Conservation (phyloP, 2,888 invertebrate genomes). For the Ophioninae sp. region DNA sequence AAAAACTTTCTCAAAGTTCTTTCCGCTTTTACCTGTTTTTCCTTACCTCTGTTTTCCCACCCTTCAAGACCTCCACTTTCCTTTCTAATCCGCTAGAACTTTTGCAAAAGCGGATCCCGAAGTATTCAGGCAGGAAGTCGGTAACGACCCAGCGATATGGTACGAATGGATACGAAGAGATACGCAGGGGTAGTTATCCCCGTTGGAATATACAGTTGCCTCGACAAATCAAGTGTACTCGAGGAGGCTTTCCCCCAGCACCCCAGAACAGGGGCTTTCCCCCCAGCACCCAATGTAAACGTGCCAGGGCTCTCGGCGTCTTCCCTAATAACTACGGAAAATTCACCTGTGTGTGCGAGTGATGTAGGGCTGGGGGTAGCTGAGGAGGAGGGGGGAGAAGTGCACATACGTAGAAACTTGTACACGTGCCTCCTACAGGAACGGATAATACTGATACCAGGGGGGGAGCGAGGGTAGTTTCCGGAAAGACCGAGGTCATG, state of each 20-base stretch:
- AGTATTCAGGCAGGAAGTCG: slow-evolving; percentile 50
- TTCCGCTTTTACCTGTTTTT: neutral
- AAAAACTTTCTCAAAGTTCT: neutral
- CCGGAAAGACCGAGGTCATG: neutral
- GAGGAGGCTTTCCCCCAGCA: neutral
- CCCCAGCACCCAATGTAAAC: neutral
- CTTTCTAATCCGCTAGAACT: slow-evolving; percentile 4
- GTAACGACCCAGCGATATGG: slow-evolving; percentile 38
- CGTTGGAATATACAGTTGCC: slow-evolving; percentile 45
- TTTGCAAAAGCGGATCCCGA: slow-evolving; percentile 41
- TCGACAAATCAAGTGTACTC: slow-evolving; percentile 52
- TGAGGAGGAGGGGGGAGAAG: neutral
- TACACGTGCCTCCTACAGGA: neutral
- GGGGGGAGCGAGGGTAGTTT: slow-evolving; percentile 28
- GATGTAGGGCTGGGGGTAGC: too few species aligned
- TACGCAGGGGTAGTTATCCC: slow-evolving; percentile 16
- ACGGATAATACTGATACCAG: slow-evolving; percentile 20
- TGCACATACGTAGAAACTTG: slow-evolving; percentile 10
- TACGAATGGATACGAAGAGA: neutral
- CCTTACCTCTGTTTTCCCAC: neutral
- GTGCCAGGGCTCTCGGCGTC: slow-evolving; percentile 1
- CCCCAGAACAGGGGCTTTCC: too few species aligned
- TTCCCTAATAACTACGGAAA: slow-evolving; percentile 26
- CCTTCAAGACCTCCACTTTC: neutral
- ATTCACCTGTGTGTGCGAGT: neutral